These are phyloP conservation scores for Pelosia muscerda DNA, from an alignment of 2,888 invertebrate species.

Conservation along the genomic window DNA sequence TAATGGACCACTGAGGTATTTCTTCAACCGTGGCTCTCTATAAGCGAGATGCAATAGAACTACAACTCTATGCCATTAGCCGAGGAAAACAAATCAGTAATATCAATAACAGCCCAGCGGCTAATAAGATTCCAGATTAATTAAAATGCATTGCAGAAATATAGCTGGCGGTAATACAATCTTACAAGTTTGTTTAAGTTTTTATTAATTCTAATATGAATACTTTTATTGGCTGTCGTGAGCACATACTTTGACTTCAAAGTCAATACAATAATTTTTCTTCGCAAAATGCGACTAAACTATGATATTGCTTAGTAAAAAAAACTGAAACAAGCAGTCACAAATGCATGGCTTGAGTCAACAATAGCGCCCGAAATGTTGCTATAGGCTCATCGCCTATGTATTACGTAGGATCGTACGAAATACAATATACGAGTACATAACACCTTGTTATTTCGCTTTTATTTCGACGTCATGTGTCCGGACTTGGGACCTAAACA, in stretches of 20 bases:
- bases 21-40: background rate
- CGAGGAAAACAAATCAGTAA: conserved; percentile 3
- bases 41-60: background rate
- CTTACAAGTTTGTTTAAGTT: background rate
- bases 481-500: too few relatives aligned
- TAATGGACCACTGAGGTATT: background rate
- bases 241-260: background rate
- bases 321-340: too few relatives aligned
- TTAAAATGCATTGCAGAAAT: background rate
- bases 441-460: conserved; percentile 43
- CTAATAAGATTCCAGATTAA: background rate
- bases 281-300: too few relatives aligned
- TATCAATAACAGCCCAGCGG: conserved; percentile 4
- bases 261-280: too few relatives aligned
- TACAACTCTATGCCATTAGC: background rate
- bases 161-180: background rate
- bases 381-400: too few relatives aligned
- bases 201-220: background rate
- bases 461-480: too few relatives aligned
- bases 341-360: too few relatives aligned
- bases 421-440: conserved; percentile 55
- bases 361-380: too few relatives aligned
- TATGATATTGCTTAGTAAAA: too few relatives aligned
- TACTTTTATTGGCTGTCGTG: background rate
- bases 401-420: conserved; percentile 64